Evolutionary conservation across 2,888 invertebrate genomes (phyloP).

Genomic region (Seira ritae): DNA sequence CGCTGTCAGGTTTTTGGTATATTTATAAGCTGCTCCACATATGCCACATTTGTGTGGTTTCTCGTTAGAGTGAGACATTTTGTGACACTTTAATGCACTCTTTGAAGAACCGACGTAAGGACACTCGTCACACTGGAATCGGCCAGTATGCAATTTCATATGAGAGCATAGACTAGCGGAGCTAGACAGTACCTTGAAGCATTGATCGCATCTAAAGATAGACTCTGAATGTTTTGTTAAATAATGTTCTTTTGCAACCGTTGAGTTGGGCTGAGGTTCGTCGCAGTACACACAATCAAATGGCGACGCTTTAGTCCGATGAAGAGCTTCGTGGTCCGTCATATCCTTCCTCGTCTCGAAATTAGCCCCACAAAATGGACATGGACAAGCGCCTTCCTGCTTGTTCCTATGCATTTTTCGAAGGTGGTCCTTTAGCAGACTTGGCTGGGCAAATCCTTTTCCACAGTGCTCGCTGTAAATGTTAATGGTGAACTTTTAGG

Average conservation of each 20-base stretch:
- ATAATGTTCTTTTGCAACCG: background rate
- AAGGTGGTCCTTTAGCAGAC: background rate
- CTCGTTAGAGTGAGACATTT: constrained; percentile 12
- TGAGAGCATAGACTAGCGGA: constrained; percentile 8
- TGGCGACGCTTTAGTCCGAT: constrained; percentile 13
- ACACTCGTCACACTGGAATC: constrained; percentile 25
- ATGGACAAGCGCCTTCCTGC: background rate
- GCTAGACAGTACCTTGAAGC: constrained; percentile 3
- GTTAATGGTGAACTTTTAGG: too few species aligned
- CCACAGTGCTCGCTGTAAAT: constrained; percentile 38
- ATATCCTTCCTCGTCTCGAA: background rate
- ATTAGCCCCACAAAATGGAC: constrained; percentile 20
- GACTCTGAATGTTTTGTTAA: background rate
- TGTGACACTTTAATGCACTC: constrained; percentile 3
- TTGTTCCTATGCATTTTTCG: constrained; percentile 12
- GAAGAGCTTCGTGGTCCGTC: constrained; percentile 5
- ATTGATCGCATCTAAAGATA: constrained; percentile 7
- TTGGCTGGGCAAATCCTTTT: background rate
- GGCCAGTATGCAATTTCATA: constrained; percentile 8
- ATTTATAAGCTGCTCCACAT: constrained; percentile 35
- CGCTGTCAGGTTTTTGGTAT: constrained; percentile 8
- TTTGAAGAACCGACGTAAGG: background rate
- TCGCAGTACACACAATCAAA: constrained; percentile 24
- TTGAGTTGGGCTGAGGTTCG: background rate
- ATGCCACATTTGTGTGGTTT: constrained; percentile 31